Conservation (phyloP, 1,140 invertebrate genomes). For the Phenacoccus solenopsis region DNA sequence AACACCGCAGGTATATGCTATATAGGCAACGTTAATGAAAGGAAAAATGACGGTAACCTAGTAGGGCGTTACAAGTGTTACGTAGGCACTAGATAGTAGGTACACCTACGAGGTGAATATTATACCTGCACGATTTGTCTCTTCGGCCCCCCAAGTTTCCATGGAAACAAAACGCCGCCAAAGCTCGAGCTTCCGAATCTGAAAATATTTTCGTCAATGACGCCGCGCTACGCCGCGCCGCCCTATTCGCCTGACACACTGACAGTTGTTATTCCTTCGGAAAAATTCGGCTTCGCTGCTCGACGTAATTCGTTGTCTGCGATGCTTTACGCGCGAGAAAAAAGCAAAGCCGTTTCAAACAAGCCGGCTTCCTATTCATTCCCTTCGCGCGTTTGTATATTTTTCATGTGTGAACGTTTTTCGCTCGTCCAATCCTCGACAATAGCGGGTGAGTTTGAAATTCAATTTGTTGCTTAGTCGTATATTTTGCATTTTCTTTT, state of each 20-base stretch:
- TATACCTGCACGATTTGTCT: not conserved
- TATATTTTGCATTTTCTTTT: no score
- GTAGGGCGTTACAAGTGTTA: not conserved
- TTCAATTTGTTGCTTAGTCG: no score
- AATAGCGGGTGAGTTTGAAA: not conserved
- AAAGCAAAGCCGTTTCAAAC: not conserved
- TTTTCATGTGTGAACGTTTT: no score
- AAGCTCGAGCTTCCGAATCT: not conserved
- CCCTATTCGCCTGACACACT: not conserved
- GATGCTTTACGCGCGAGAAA: not conserved
- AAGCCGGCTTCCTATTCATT: no score
- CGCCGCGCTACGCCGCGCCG: no score
- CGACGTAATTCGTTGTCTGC: not conserved
- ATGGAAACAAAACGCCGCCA: not conserved
- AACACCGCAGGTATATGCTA: no score
- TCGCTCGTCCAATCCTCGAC: no score
- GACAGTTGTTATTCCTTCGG: constrained; percentile 1
- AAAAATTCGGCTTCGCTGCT: not conserved
- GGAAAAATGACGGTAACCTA: no score
- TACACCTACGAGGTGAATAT: no score
- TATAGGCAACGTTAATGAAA: not conserved
- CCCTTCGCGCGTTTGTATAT: no score
- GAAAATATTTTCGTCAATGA: not conserved
- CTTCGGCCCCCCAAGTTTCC: not conserved
- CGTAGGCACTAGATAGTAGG: no score